These are phyloP conservation scores for Lates calcarifer DNA, from an alignment of 2,113 vertebrate species.

Conservation along the genomic window DNA sequence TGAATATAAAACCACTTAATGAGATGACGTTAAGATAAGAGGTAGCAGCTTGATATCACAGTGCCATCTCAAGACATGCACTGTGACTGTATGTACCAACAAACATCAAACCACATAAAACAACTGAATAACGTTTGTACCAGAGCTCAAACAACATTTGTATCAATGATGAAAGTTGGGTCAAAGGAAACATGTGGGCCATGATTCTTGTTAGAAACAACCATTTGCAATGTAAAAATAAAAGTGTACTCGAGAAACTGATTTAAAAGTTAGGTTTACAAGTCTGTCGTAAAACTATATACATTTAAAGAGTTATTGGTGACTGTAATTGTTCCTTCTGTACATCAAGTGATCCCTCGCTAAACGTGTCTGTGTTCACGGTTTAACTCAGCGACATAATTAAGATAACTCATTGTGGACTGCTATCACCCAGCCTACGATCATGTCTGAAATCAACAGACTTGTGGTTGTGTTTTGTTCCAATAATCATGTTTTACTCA, in stretches of 20 bases:
- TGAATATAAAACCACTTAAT: neutral
- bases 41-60: too few relatives aligned
- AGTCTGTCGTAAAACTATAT: too few relatives aligned
- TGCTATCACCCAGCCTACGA: neutral
- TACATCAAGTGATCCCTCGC: too few relatives aligned
- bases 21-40: neutral
- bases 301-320: too few relatives aligned
- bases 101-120: neutral
- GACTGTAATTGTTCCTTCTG: too few relatives aligned
- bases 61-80: neutral
- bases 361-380: too few relatives aligned
- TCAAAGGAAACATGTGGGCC: neutral
- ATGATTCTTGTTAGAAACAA: neutral
- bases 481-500: slow-evolving; percentile 25
- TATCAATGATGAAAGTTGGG: neutral
- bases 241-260: neutral
- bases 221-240: neutral
- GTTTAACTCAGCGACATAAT: neutral
- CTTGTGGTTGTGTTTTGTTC: slow-evolving; percentile 33
- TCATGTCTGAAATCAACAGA: neutral
- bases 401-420: neutral
- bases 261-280: neutral
- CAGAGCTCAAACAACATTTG: neutral
- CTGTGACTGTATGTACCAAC: neutral
- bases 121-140: neutral